A percentile compares a stretch with the other conserved stretches of the same genome.
Conservation (phyloP, 1,140 invertebrate genomes). For the Pseudomyrmex flavicornis region DNA sequence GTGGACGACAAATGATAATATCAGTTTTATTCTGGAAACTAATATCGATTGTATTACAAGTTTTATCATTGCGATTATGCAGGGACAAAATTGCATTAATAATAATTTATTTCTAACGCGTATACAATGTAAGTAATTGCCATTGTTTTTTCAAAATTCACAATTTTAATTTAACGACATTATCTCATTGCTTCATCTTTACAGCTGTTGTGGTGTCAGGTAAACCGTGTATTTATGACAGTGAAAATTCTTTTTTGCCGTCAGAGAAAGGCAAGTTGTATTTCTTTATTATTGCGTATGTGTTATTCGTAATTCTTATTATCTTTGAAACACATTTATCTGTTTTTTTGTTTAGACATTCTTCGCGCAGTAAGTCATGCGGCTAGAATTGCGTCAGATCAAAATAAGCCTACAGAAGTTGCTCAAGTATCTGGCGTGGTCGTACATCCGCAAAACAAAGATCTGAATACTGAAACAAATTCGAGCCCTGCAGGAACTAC, state of each 20-base stretch:
- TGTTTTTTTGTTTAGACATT: not conserved
- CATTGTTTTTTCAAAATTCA: constrained; percentile 74
- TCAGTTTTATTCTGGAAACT: constrained; percentile 88
- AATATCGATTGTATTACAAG: constrained; percentile 88
- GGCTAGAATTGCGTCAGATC: constrained; percentile 74
- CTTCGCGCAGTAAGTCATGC: constrained; percentile 76
- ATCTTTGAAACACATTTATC: not conserved
- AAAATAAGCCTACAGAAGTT: constrained; percentile 74
- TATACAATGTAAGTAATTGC: constrained; percentile 87
- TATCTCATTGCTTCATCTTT: constrained; percentile 56
- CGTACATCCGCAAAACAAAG: constrained; percentile 75
- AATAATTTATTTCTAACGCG: constrained; percentile 87
- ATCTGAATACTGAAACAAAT: not conserved
- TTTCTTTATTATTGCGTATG: not conserved
- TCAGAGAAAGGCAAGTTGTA: constrained; percentile 77
- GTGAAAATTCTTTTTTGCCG: constrained; percentile 72
- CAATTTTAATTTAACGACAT: constrained; percentile 83
- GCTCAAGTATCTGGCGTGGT: constrained; percentile 75
- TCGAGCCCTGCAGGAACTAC: not conserved
- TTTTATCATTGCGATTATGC: constrained; percentile 86
- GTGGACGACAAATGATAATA: constrained; percentile 87
- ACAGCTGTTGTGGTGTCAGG: constrained; percentile 86
- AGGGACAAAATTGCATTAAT: constrained; percentile 87
- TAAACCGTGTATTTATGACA: constrained; percentile 83
- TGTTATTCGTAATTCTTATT: not conserved